Evolutionary conservation across 2,888 invertebrate genomes (phyloP), one percentile per base, ranked within the genome.

Genomic region (Synergus umbraculus): DNA sequence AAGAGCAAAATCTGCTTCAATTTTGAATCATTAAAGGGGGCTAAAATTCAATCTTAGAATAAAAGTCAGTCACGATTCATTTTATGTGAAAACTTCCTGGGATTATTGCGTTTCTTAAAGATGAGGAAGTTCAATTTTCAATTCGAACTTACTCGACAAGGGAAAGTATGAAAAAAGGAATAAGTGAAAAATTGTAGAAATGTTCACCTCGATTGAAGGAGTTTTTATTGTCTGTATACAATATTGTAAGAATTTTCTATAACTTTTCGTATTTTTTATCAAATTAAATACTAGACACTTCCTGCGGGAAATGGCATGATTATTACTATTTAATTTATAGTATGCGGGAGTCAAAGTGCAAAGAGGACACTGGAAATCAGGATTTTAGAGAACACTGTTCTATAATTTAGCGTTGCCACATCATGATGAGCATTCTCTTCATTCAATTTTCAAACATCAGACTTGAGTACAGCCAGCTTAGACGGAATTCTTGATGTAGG

Each of bases 1-100:
- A 46, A 22, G 46, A 69, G 22, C 22, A 54, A 73, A 73, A 54
- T 67, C 37, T 54, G 49, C 73, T n/a, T 54, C 54, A 49, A 54
- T 73, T 73, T 73, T 54, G 54, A 73, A 73, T 73, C 73, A 54
- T 73, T 73, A 54, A 73, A 54, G n/a, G 41, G 54, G n/a, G 9
- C 37, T 37, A 37, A 54, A 54, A 54, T 54, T n/a, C 37, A 73
- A 73, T 73, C 37, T n/a, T 4, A 73, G 54, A 73, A 49, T 73
- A 37, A 37, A 29, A 29, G 29, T 18, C 54, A 37, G 54, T 15
- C 49, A 1, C 37, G 49, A n/a, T 54, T 44, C 29, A 73, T 22
- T 60, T 60, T 13, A 73, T 54, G 67, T 67, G 12, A 73, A 49
- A 73, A 49, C 73, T 54, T 73, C 37, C 37, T 15, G 1, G 54